Percentiles rank a stretch among this genome's conserved stretches.
Conservation (phyloP, 2,888 invertebrate genomes). For the Cepaea hortensis region DNA sequence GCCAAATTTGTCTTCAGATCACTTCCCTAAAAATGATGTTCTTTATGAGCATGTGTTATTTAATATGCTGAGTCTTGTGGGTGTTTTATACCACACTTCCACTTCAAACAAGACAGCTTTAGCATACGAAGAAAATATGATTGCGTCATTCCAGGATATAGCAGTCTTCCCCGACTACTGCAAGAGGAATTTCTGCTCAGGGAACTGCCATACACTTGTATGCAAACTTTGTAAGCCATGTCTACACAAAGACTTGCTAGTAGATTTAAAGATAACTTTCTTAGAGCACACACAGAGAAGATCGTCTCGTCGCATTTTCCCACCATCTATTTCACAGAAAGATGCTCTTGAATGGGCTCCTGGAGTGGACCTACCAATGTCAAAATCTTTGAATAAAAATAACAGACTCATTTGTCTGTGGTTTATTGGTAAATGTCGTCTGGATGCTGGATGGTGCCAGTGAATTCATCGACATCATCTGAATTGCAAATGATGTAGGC, state of each 20-base stretch:
- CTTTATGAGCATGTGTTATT: conserved; percentile 95
- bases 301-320: conserved; percentile 88
- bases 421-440: conserved; percentile 92
- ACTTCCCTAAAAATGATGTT: conserved; percentile 89
- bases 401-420: conserved; percentile 88
- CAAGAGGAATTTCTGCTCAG: conserved; percentile 75
- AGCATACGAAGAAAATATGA: conserved; percentile 80
- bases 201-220: conserved; percentile 79
- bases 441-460: conserved; percentile 87
- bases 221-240: conserved; percentile 90
- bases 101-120: conserved; percentile 21
- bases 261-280: conserved; percentile 83
- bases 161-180: conserved; percentile 86
- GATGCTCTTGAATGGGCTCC: conserved; percentile 52
- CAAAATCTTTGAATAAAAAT: conserved; percentile 79
- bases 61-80: conserved; percentile 87
- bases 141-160: conserved; percentile 87
- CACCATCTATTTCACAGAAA: conserved; percentile 78
- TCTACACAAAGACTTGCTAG: conserved; percentile 80
- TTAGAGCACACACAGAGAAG: conserved; percentile 88
- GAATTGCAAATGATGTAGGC: too few species aligned
- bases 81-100: conserved; percentile 78
- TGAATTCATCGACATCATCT: conserved; percentile 19
- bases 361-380: conserved; percentile 59
- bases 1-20: conserved; percentile 94